These are phyloP conservation scores for Holothuria leucospilota DNA, from an alignment of 53 echinoderm and acorn worm species.

Conservation along the genomic window DNA sequence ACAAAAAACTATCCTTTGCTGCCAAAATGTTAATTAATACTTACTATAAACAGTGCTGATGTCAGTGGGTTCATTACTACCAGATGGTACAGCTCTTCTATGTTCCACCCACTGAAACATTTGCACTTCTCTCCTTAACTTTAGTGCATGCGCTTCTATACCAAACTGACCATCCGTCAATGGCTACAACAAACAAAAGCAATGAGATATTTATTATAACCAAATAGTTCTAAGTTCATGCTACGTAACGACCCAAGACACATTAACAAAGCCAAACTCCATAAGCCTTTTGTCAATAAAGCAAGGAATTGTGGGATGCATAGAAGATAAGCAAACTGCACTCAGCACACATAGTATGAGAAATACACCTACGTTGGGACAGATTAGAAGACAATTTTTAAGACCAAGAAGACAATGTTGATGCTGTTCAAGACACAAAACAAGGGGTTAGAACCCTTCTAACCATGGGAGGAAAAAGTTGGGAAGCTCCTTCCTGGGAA, in stretches of 20 bases:
- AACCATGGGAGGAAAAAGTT: too few species aligned
- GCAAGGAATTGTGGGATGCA: too few species aligned
- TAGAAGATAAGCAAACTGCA: too few species aligned
- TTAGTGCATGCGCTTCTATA: slow-evolving; percentile 73
- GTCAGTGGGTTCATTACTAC: slow-evolving; percentile 1
- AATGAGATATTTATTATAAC: neutral
- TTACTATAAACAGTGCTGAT: slow-evolving; percentile 42
- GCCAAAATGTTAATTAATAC: neutral
- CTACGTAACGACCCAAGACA: neutral
- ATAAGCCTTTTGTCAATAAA: too few species aligned
- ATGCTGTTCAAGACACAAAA: too few species aligned
- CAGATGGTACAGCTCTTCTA: neutral
- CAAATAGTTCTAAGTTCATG: neutral
- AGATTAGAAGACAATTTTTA: too few species aligned
- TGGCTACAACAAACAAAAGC: slow-evolving; percentile 57
- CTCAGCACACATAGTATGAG: too few species aligned
- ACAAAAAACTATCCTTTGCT: too few species aligned
- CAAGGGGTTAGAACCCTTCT: too few species aligned
- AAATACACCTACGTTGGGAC: too few species aligned
- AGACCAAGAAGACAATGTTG: too few species aligned
- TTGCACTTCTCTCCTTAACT: slow-evolving; percentile 86
- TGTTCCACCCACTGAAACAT: slow-evolving; percentile 98
- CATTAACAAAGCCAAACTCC: neutral
- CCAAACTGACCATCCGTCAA: slow-evolving; percentile 77
- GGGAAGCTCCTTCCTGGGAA: too few species aligned